Evolutionary conservation across 2,113 vertebrate genomes (phyloP), one percentile per base, ranked within the genome.

Genomic region (Pituophis catenifer): DNA sequence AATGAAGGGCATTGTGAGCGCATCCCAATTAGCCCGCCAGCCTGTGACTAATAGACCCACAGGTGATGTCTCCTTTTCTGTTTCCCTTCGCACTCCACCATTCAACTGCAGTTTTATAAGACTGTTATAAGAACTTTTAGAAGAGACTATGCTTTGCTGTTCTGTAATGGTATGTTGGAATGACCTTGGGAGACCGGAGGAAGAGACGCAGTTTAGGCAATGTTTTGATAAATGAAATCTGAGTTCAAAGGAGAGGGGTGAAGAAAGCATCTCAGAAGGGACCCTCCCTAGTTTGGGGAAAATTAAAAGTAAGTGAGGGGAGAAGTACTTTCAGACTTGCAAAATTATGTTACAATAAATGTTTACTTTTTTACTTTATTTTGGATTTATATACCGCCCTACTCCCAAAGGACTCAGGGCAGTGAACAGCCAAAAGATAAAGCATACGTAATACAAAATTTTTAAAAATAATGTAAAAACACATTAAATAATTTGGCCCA

Each of bases 1-100:
- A 95, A 13, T 91, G 93, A 94, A 94, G 88, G 26, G 10, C 88
- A 44, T 85, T 90, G 87, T 86, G 87, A 88, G 54, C 54, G 93
- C 58, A 53, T 91, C 70, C 90, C 65, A 92, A 15, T 89, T 62
- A 91, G 70, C 62, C 87, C 70, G 92, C 93, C 95, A 86, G 57
- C 89, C 93, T 94, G 93, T 52, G 91, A 33, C 94, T 91, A 88
- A 95, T 55, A 92, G 15, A 94, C 93, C 93, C 90, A 33, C 94
- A 81, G 87, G 93, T 89, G 92, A 91, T 93, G n/a, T 90, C 75
- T 95, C 59, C 86, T 86, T 54, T 65, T 88, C 89, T 95, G 52
- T 75, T 59, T 62, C 53, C 23, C 29, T 21, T 23, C 38, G 17
- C 48, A 8, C 55, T 93, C 93, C 85, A 86, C 2, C 0, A 95